Evolutionary conservation across 2,888 invertebrate species (phyloP).

Genomic region (Amorpha juglandis): DNA sequence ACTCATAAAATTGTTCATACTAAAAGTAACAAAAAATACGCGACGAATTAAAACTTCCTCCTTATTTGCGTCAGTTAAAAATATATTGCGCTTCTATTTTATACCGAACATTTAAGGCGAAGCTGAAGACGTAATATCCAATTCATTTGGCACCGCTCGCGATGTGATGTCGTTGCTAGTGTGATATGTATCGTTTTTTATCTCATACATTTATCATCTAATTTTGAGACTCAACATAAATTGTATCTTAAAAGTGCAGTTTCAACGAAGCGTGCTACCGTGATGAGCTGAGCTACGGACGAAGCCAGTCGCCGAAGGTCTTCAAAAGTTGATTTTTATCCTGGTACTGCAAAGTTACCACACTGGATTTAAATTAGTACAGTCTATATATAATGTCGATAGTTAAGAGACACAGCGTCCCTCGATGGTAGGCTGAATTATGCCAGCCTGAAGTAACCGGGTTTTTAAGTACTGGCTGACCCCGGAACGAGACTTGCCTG

Average conservation of each 20-base stretch:
- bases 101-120: conserved; percentile 14
- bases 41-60: not conserved
- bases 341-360: no score
- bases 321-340: no score
- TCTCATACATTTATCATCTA: conserved; percentile 1
- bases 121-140: conserved; percentile 2
- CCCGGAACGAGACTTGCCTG: no score
- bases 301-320: no score
- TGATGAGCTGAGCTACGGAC: no score
- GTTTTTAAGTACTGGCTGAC: no score
- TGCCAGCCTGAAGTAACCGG: no score
- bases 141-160: conserved; percentile 13
- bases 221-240: not conserved
- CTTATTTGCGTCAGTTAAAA: not conserved
- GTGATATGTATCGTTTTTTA: not conserved
- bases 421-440: no score
- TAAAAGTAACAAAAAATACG: not conserved
- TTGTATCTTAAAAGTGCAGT: not conserved
- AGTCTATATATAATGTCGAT: no score
- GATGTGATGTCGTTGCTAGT: not conserved
- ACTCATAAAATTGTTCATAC: no score
- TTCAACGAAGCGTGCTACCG: not conserved
- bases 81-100: not conserved
- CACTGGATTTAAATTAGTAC: no score
- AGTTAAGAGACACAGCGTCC: no score